Base-by-base conservation (phyloP, 2,888 invertebrate genomes). In the Micropterix aruncella region DNA sequence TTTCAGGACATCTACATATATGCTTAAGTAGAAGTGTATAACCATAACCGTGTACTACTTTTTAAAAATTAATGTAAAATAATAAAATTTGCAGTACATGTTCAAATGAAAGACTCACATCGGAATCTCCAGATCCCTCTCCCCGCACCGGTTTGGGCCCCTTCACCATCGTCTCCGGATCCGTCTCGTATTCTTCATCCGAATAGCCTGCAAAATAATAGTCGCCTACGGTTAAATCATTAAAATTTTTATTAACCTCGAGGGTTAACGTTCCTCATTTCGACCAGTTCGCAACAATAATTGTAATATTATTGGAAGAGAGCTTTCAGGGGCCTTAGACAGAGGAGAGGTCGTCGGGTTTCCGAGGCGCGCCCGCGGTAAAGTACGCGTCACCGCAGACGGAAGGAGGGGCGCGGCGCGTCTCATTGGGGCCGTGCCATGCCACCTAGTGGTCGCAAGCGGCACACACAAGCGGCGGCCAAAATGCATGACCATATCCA, bases 101-200 rank as follows among this genome's bases (percentile, higher is more conserved):
- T n/a, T n/a, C n/a, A n/a, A n/a, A n/a, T n/a, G 27, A 5, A 16
- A 15, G 37, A 65, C 69, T 68, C 55, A 70, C 71, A 56, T 71
- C 71, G 38, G 71, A 71, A 55, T 70, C 70, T 56, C 65, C 71
- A 2, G 70, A 70, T 37, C 70, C 71, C 37, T 70, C 70, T 27
- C 27, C 27, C 48, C 63, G 65, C 4, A 54, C 47, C 18, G 62
- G 63, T 55, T 70, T 70, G 2, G 70, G 70, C 19, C 70, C 70
- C 53, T 65, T 66, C 27, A 70, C 63, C 57, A 70, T 70, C 3
- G 66, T 63, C 51, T 66, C 68, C 37, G 67, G 69, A 48, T 71
- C 71, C n/a, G 62, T 60, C 52, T 71, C 71, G 50, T 71, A 70
- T 52, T 71, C 71, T 47, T 70, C 71, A 50, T 70, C 71, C 16